Percentiles rank a stretch among this genome's conserved stretches.
These are phyloP conservation scores for Tigriopus californicus DNA, from an alignment of 2,888 invertebrate genomes.

Conservation along the genomic window DNA sequence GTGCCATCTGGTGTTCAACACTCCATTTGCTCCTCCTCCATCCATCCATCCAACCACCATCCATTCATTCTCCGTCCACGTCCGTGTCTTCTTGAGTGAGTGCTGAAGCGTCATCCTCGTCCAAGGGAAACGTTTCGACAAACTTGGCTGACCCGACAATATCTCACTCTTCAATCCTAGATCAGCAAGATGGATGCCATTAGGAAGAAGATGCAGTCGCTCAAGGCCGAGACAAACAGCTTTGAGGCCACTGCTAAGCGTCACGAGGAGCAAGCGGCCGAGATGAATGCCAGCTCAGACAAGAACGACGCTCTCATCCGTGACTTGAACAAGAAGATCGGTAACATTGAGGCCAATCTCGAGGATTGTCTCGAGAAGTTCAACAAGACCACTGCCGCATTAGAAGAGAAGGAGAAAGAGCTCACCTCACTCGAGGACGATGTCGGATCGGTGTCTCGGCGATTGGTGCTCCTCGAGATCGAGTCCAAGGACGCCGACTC, in stretches of 20 bases:
- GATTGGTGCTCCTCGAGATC: neutral
- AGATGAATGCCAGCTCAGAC: neutral
- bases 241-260: neutral
- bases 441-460: neutral
- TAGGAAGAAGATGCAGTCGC: slow-evolving; percentile 15
- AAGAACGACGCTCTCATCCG: slow-evolving; percentile 2
- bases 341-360: neutral
- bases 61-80: too few relatives aligned
- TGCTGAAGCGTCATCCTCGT: too few relatives aligned
- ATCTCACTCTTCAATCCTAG: neutral
- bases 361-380: slow-evolving; percentile 8
- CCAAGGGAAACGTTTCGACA: too few relatives aligned
- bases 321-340: neutral
- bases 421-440: neutral
- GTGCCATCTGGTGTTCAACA: too few relatives aligned
- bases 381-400: neutral
- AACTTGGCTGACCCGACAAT: neutral
- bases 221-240: slow-evolving; percentile 13
- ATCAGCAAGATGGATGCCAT: slow-evolving; percentile 14
- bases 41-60: too few relatives aligned
- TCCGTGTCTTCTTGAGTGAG: too few relatives aligned
- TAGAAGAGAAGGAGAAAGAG: slow-evolving; percentile 13
- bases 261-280: neutral
- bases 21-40: too few relatives aligned
- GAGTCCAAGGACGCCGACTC: neutral